A percentile compares a stretch with the other conserved stretches of the same genome.
phyloP scores from a whole-genome alignment of 2,797 vertebrate species.

The Pangasius mekongensis region DNA sequence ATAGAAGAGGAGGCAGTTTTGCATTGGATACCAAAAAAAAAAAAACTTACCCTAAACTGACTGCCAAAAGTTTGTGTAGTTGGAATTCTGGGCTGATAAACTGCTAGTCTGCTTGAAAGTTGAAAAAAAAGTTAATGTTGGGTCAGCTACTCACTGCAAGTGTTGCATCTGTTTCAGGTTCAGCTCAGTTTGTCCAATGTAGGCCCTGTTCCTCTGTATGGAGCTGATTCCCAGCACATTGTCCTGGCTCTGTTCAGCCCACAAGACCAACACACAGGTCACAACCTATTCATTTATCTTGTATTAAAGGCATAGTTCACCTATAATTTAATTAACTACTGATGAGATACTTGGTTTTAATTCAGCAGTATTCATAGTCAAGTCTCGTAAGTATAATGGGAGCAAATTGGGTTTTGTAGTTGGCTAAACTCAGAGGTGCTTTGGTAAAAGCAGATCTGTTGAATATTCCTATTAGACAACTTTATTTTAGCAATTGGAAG shows the following conservation, averaged over 20 bases:
- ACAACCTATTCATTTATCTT: neutral
- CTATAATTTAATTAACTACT: neutral
- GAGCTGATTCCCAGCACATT: conserved; percentile 77
- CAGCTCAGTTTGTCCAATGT: conserved; percentile 76
- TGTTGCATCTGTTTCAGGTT: conserved; percentile 67
- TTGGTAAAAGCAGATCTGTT: neutral
- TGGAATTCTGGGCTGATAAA: neutral
- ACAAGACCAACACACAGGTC: conserved; percentile 80
- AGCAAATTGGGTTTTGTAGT: neutral
- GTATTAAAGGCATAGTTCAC: neutral
- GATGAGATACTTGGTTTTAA: neutral
- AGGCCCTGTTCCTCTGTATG: conserved; percentile 81
- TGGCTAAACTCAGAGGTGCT: neutral
- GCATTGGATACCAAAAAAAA: neutral
- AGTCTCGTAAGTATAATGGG: neutral
- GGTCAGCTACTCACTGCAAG: neutral
- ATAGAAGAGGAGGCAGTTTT: too few relatives aligned
- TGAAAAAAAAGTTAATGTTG: neutral
- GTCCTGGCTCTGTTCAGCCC: conserved; percentile 84
- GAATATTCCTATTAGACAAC: neutral
- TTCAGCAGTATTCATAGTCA: neutral
- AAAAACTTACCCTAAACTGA: neutral
- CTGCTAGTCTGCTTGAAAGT: neutral
- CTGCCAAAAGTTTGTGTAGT: neutral
- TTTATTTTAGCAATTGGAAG: neutral